Conservation (phyloP, 2,113 vertebrate genomes). For the Mus spicilegus region DNA sequence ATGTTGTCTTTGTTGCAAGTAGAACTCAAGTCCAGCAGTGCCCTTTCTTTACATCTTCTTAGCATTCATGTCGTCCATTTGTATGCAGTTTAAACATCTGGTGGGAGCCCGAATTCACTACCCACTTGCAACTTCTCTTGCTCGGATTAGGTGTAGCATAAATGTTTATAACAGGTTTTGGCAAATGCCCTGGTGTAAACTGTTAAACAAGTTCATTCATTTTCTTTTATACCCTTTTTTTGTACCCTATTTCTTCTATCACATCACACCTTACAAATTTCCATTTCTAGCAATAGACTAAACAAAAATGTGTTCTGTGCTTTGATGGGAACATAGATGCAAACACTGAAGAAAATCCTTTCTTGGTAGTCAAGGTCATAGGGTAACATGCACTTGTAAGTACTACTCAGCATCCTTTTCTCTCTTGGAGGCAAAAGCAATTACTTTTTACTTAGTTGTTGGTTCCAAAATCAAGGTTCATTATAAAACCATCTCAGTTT, state of each 20-base stretch:
- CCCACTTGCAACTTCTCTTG: conserved; percentile 37
- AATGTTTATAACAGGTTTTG: conserved; percentile 31
- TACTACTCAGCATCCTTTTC: background rate
- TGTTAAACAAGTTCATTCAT: background rate
- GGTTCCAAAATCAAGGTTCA: background rate
- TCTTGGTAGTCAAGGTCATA: background rate
- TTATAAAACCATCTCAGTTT: background rate
- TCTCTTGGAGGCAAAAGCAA: background rate
- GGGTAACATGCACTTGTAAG: background rate
- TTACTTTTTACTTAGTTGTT: background rate
- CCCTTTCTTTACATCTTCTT: background rate
- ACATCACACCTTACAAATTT: conserved; percentile 12
- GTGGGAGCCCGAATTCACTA: background rate
- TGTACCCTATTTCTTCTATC: background rate
- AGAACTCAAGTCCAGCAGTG: background rate
- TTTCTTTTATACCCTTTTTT: background rate
- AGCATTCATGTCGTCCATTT: background rate
- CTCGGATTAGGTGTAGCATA: background rate
- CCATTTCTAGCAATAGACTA: background rate
- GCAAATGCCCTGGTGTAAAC: background rate
- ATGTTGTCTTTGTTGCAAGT: background rate
- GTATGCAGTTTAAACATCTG: conserved; percentile 28
- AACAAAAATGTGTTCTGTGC: conserved; percentile 40
- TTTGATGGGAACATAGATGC: background rate
- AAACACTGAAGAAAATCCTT: background rate